Percentiles rank a stretch among this genome's conserved stretches.
Evolutionary conservation across 2,113 vertebrate genomes (phyloP).

Genomic region (Myotis yumanensis): DNA sequence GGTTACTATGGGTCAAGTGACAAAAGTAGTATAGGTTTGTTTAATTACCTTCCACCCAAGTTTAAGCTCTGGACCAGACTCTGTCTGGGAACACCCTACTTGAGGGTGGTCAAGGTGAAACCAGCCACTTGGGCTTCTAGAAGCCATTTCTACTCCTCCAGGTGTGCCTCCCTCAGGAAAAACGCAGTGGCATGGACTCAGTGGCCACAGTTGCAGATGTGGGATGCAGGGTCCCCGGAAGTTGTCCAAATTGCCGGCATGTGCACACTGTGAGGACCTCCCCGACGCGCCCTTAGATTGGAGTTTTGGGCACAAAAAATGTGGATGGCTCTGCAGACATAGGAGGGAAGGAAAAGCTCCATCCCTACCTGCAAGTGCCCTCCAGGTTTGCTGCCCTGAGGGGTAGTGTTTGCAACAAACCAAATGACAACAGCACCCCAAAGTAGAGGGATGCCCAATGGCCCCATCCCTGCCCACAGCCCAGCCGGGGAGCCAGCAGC

Average conservation of each 20-base stretch:
- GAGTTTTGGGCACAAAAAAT: accelerated
- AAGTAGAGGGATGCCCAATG: accelerated
- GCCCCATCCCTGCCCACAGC: not conserved
- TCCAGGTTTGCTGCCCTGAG: not conserved
- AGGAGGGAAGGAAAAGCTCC: not conserved
- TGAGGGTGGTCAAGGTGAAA: not conserved
- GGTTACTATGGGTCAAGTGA: not conserved
- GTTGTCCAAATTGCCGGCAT: not conserved
- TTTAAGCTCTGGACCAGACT: not conserved
- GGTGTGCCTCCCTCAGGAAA: too few species aligned
- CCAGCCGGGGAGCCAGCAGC: not conserved
- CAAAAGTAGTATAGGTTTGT: not conserved
- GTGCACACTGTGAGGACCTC: accelerated
- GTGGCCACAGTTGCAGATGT: accelerated
- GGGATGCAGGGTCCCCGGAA: accelerated
- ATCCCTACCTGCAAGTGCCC: accelerated
- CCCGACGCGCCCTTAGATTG: not conserved
- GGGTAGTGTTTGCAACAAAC: not conserved
- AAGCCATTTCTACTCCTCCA: not conserved
- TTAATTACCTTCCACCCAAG: not conserved
- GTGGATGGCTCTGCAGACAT: not conserved
- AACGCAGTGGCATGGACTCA: accelerated
- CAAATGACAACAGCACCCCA: not conserved
- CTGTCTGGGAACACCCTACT: accelerated
- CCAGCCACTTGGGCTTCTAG: accelerated